These are phyloP conservation scores for Microcebus griseorufus DNA, from an alignment of 2,113 vertebrate species.

Conservation along the genomic window DNA sequence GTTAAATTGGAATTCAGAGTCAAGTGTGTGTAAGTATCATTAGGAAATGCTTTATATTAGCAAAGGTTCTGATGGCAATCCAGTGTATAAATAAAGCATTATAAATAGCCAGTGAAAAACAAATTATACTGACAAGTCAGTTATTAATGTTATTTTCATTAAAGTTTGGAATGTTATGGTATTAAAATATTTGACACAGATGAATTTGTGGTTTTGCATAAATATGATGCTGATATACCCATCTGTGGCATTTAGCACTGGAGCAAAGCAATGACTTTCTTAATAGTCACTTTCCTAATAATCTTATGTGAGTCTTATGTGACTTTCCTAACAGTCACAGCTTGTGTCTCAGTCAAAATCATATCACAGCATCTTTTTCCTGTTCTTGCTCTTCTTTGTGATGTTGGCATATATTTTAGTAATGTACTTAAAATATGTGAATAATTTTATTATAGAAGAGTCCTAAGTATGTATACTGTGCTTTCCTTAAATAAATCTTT, in stretches of 20 bases:
- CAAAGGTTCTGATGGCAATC: neutral
- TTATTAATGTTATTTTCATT: constrained; percentile 52
- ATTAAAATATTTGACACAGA: constrained; percentile 48
- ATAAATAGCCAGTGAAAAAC: neutral
- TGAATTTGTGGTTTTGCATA: constrained; percentile 58
- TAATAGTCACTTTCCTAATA: neutral
- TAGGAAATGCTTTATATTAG: constrained; percentile 8
- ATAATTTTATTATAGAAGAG: constrained; percentile 41
- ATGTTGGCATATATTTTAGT: constrained; percentile 60
- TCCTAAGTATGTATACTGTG: neutral
- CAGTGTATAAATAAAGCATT: neutral
- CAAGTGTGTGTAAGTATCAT: neutral
- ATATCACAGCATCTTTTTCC: constrained; percentile 47
- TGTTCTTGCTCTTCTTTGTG: constrained; percentile 50
- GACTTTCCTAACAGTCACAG: constrained; percentile 54
- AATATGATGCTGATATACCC: constrained; percentile 22
- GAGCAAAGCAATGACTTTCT: constrained; percentile 58
- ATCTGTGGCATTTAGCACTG: constrained; percentile 58
- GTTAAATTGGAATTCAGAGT: constrained; percentile 44
- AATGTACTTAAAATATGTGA: constrained; percentile 44
- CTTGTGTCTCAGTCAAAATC: constrained; percentile 69
- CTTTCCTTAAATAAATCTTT: neutral
- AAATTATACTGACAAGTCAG: neutral
- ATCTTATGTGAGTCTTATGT: no score
- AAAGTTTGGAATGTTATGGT: constrained; percentile 37